phyloP scores from a whole-genome alignment of 2,888 invertebrate genomes.

The Heliconius ethilla region DNA sequence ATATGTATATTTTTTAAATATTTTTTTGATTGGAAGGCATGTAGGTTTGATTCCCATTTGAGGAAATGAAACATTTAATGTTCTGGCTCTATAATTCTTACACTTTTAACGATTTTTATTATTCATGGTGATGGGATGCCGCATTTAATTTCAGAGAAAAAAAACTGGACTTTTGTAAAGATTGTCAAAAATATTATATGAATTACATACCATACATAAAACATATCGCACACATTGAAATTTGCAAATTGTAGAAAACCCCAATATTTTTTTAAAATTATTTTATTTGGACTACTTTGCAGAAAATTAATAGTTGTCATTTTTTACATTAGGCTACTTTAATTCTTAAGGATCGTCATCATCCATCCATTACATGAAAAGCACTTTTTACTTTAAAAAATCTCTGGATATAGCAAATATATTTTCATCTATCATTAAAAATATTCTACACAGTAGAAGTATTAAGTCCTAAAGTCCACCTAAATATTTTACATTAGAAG shows the following conservation, averaged over 20 bases:
- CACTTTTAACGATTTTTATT: neutral
- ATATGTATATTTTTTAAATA: too few relatives aligned
- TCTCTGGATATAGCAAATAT: neutral
- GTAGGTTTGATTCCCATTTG: too few relatives aligned
- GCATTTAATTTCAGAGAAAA: too few relatives aligned
- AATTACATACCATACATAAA: too few relatives aligned
- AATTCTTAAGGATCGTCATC: neutral
- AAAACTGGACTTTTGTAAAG: too few relatives aligned
- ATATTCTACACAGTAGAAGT: too few relatives aligned
- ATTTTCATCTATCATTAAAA: neutral
- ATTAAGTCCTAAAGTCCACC: neutral
- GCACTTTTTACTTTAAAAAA: neutral
- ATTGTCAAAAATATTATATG: too few relatives aligned
- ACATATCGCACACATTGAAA: too few relatives aligned
- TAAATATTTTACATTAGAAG: neutral
- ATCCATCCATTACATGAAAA: too few relatives aligned
- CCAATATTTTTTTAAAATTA: neutral
- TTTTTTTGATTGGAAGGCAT: too few relatives aligned
- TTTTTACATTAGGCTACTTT: neutral
- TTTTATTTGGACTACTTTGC: neutral
- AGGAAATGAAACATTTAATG: neutral
- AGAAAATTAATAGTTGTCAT: too few relatives aligned
- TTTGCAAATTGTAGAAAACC: neutral
- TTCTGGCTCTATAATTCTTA: neutral
- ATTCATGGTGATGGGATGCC: neutral